These are phyloP conservation scores for Buceros bicornis DNA, from an alignment of 2,797 vertebrate genomes.

Conservation along the genomic window DNA sequence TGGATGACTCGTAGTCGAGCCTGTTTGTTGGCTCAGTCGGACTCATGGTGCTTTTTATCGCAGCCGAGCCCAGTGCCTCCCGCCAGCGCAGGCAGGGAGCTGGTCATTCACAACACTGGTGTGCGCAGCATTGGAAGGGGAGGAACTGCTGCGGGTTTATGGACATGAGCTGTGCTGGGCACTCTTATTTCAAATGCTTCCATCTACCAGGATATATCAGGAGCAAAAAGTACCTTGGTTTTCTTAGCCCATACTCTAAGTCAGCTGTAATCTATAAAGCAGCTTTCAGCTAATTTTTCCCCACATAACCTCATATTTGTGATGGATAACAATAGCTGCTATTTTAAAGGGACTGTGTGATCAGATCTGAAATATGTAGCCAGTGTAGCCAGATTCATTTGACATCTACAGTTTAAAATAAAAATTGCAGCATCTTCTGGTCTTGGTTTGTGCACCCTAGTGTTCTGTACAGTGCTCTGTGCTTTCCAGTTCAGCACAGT, in stretches of 20 bases:
- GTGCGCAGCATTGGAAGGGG: neutral
- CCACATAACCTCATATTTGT: neutral
- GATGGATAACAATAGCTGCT: neutral
- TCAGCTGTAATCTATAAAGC: neutral
- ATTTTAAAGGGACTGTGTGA: neutral
- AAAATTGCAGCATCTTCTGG: neutral
- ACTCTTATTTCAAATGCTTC: neutral
- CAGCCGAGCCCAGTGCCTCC: accelerated
- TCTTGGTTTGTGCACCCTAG: neutral
- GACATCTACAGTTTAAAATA: neutral
- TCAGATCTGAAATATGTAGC: neutral
- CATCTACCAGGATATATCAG: neutral
- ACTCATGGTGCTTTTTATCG: neutral
- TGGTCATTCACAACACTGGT: accelerated
- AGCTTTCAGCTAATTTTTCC: neutral
- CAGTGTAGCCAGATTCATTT: neutral
- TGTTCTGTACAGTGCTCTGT: neutral
- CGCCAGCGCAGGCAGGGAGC: accelerated
- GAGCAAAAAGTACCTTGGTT: neutral
- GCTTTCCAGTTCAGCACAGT: neutral
- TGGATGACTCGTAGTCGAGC: neutral
- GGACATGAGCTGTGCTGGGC: neutral
- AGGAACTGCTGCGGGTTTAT: neutral
- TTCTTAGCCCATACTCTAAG: neutral
- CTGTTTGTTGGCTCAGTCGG: neutral